These are phyloP conservation scores for Oenanthe oenanthe DNA, from an alignment of 2,113 vertebrate species.

Conservation along the genomic window DNA sequence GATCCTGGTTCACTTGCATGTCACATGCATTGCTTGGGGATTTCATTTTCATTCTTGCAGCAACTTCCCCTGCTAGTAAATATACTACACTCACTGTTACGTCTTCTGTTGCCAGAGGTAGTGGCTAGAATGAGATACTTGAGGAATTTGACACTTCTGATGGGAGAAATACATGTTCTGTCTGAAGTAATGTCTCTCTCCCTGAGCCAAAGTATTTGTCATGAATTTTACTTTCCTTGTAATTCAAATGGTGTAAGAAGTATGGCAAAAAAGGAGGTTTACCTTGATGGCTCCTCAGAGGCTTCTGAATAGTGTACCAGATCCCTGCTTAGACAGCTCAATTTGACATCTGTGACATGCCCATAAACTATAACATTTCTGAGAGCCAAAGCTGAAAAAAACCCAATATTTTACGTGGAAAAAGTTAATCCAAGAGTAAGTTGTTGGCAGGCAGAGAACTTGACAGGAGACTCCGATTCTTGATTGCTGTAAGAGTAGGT, in stretches of 20 bases:
- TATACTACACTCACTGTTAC: not conserved
- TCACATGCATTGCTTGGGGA: not conserved
- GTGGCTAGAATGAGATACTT: not conserved
- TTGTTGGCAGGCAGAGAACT: not conserved
- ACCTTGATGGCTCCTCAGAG: not conserved
- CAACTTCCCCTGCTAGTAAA: not conserved
- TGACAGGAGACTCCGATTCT: not conserved
- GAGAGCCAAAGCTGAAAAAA: not conserved
- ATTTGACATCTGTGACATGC: not conserved
- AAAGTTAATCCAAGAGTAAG: not conserved
- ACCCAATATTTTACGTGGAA: not conserved
- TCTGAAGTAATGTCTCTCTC: not conserved
- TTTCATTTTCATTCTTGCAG: not conserved
- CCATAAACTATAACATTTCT: not conserved
- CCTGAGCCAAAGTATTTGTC: not conserved
- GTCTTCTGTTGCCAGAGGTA: not conserved
- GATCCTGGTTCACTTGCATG: not conserved
- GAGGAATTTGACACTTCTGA: not conserved
- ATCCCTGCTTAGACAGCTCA: not conserved
- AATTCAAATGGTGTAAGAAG: not conserved
- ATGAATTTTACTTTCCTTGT: not conserved
- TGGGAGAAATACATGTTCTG: not conserved
- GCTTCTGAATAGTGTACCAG: not conserved
- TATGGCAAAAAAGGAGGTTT: not conserved
- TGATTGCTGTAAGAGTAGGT: not conserved